These are phyloP conservation scores for Thalassaphorura encarpata DNA, from an alignment of 1,140 invertebrate genomes.

Conservation along the genomic window DNA sequence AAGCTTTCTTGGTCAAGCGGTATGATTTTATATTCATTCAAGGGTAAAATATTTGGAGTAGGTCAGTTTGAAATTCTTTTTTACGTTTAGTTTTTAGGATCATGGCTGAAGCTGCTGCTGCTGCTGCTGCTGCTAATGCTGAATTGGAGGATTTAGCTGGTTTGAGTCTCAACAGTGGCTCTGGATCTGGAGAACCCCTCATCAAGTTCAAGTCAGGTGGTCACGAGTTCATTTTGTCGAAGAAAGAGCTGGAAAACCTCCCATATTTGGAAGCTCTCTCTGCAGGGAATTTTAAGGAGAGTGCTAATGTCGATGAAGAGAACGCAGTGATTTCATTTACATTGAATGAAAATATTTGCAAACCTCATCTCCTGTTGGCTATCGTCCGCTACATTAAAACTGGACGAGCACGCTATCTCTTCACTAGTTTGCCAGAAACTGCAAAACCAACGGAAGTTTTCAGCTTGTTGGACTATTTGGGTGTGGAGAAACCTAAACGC, in stretches of 20 bases:
- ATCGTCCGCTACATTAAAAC: neutral
- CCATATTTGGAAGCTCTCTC: neutral
- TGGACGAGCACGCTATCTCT: neutral
- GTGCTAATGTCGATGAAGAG: neutral
- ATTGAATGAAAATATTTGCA: neutral
- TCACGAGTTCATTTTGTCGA: neutral
- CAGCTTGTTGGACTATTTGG: neutral
- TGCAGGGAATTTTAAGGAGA: neutral
- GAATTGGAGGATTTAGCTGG: too few species aligned
- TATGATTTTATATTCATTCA: too few species aligned
- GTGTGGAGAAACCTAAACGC: neutral
- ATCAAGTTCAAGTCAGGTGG: neutral
- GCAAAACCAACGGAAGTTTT: neutral
- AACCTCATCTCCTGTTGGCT: neutral
- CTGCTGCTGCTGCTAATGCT: too few species aligned
- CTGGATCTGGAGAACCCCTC: too few species aligned
- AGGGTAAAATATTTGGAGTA: too few species aligned
- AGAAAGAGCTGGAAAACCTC: neutral
- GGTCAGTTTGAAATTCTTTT: too few species aligned
- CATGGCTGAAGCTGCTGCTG: too few species aligned
- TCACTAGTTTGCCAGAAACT: neutral
- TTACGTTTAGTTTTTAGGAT: too few species aligned
- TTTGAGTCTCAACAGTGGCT: too few species aligned
- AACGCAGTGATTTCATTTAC: neutral
- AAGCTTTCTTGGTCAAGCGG: too few species aligned